Conservation (phyloP, 2,797 vertebrate genomes). For the Chloroceryle inda region DNA sequence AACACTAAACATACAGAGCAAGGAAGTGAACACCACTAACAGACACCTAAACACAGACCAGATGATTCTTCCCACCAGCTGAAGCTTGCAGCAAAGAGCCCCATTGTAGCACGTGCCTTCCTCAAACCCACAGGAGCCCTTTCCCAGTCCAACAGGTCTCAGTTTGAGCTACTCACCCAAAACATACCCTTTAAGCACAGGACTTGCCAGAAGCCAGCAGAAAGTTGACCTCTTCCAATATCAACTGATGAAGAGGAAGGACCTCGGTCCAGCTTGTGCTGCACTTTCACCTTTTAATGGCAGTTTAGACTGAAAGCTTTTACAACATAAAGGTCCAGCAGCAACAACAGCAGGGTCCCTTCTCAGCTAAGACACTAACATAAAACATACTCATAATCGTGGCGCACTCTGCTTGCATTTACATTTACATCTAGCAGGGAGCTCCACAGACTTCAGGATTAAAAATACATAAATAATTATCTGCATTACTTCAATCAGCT, state of each 20-base stretch:
- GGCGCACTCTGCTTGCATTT: too few species aligned
- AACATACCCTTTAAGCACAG: neutral
- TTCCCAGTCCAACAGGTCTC: neutral
- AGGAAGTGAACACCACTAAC: accelerated
- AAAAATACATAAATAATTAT: neutral
- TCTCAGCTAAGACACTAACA: neutral
- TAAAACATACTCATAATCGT: neutral
- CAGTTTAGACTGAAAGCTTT: neutral
- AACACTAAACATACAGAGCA: accelerated
- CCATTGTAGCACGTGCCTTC: too few species aligned
- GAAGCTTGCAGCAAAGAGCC: neutral
- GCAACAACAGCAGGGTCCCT: neutral
- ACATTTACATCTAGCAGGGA: neutral
- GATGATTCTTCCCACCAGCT: neutral
- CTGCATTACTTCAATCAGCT: neutral
- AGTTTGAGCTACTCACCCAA: too few species aligned
- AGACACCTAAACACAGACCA: neutral
- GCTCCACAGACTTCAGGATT: neutral
- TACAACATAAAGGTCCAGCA: neutral
- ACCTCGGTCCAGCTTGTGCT: neutral
- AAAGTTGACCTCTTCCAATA: neutral
- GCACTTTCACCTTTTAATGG: neutral
- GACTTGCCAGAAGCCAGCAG: accelerated
- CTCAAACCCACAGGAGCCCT: too few species aligned
- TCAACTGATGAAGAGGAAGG: neutral